phyloP scores from a whole-genome alignment of 2,113 vertebrate species.

The Corythornis vintsioides region DNA sequence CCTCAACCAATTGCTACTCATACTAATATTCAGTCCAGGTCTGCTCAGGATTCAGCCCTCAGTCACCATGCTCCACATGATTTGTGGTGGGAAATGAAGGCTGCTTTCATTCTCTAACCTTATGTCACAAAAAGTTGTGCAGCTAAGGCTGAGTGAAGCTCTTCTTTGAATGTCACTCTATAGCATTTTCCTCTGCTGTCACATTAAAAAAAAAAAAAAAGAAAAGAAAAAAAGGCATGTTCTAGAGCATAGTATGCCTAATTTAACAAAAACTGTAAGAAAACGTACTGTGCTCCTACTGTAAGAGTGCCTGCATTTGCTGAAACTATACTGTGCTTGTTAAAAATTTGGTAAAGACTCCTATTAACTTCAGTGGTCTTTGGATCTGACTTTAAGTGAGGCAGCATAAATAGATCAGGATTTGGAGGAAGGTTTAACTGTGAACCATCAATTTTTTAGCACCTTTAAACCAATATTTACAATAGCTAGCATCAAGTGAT shows the following conservation, averaged over 20 bases:
- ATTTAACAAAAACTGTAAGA: neutral
- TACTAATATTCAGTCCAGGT: neutral
- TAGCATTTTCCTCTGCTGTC: neutral
- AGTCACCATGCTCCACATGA: neutral
- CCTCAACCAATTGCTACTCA: neutral
- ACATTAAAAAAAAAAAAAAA: neutral
- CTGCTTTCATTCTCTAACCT: neutral
- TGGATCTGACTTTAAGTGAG: neutral
- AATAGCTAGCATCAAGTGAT: constrained; percentile 38
- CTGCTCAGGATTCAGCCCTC: neutral
- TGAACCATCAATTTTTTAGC: constrained; percentile 32
- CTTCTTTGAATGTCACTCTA: neutral
- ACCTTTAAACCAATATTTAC: constrained; percentile 60
- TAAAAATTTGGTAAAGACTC: neutral
- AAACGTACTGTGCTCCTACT: neutral
- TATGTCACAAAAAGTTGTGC: neutral
- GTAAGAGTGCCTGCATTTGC: neutral
- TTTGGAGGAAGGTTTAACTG: constrained; percentile 45
- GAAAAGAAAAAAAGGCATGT: neutral
- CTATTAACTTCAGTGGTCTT: neutral
- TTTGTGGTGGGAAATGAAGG: neutral
- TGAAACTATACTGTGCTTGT: neutral
- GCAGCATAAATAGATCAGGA: constrained; percentile 41
- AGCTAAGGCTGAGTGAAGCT: neutral
- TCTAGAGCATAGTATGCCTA: neutral